A percentile compares a stretch with the other conserved stretches of the same genome.
Conservation (phyloP, 2,113 vertebrate genomes). For the Ramphastos sulfuratus region DNA sequence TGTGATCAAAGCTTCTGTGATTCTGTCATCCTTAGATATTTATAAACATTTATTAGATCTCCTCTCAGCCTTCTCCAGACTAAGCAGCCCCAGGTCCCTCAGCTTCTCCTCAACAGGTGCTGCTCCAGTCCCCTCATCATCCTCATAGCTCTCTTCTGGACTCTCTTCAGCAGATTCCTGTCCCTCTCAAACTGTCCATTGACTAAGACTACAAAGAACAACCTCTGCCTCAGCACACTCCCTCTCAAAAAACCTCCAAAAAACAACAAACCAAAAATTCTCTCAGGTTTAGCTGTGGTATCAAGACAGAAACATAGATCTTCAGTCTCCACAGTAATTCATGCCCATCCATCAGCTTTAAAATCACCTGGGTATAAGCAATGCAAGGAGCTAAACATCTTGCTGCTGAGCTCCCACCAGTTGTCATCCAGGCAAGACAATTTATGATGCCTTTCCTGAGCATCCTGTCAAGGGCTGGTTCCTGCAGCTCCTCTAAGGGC, state of each 20-base stretch:
- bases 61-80: too few species aligned
- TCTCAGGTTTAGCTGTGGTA: background rate
- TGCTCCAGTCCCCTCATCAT: too few species aligned
- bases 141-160: too few species aligned
- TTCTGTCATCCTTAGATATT: too few species aligned
- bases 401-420: background rate
- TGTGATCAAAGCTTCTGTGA: too few species aligned
- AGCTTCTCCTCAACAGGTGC: too few species aligned
- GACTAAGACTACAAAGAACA: too few species aligned
- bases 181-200: too few species aligned
- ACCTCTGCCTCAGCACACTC: too few species aligned
- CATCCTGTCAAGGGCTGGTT: background rate
- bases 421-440: slow-evolving; percentile 36
- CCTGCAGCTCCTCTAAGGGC: background rate
- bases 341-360: slow-evolving; percentile 13
- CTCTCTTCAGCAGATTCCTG: too few species aligned
- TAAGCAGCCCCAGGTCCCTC: too few species aligned
- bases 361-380: slow-evolving; percentile 28
- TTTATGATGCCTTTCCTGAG: slow-evolving; percentile 1
- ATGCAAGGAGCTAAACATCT: background rate
- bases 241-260: background rate
- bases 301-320: background rate
- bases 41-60: too few species aligned
- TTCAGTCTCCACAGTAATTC: background rate
- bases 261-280: background rate